A percentile compares a stretch with the other conserved stretches of the same genome.
These are phyloP conservation scores for Anadara kagoshimensis DNA, from an alignment of 1,140 invertebrate genomes.

Conservation along the genomic window DNA sequence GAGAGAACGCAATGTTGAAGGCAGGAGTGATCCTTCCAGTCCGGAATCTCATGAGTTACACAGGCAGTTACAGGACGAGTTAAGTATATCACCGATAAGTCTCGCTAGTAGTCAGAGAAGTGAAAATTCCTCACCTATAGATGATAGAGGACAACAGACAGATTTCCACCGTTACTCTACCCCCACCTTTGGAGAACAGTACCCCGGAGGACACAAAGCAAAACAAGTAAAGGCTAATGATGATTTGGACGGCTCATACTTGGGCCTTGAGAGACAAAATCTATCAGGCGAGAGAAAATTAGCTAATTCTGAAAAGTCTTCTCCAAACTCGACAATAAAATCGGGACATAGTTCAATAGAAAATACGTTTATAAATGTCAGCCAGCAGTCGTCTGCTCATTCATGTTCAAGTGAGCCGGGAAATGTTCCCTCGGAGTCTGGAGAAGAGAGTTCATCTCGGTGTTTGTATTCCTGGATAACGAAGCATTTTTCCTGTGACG, in stretches of 20 bases:
- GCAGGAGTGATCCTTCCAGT: not conserved
- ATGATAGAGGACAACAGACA: slow-evolving; percentile 11
- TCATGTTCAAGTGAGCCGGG: not conserved
- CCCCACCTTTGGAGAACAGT: slow-evolving; percentile 14
- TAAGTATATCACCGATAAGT: slow-evolving; percentile 37
- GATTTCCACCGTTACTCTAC: slow-evolving; percentile 32
- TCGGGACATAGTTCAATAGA: not conserved
- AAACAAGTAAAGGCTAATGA: slow-evolving; percentile 1
- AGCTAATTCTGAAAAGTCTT: not conserved
- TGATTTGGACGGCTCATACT: slow-evolving; percentile 30
- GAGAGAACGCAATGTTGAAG: not conserved
- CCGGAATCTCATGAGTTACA: slow-evolving; percentile 4
- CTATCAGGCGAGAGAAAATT: not conserved
- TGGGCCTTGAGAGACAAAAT: slow-evolving; percentile 10
- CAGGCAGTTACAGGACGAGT: slow-evolving; percentile 10
- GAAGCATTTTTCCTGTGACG: slow-evolving; percentile 52
- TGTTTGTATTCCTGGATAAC: slow-evolving; percentile 54
- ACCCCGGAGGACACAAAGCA: not conserved
- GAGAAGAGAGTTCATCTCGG: slow-evolving; percentile 12
- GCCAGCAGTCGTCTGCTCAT: too few relatives aligned
- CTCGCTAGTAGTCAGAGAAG: slow-evolving; percentile 31
- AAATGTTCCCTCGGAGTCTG: not conserved
- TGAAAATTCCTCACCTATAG: slow-evolving; percentile 26
- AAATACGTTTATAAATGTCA: not conserved
- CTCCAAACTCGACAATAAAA: not conserved